Percentiles rank a stretch among this genome's conserved stretches.
Conservation (phyloP, 2,113 vertebrate species). For the Vulpes vulpes region DNA sequence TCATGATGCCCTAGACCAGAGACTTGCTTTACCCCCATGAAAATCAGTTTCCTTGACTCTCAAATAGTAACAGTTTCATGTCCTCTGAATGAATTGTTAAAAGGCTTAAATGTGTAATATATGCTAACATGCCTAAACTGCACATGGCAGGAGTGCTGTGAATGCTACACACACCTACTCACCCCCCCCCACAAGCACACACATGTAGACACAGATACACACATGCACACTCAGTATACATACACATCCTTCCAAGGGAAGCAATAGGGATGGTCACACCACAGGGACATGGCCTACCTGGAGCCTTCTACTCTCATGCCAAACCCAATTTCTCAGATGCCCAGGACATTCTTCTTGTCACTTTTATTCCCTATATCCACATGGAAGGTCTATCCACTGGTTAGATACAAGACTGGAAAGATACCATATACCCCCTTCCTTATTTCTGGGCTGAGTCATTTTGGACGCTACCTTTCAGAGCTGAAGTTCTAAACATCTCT, state of each 20-base stretch:
- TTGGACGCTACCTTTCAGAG: background rate
- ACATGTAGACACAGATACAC: background rate
- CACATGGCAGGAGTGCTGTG: background rate
- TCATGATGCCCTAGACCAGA: background rate
- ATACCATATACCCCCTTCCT: background rate
- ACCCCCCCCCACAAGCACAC: background rate
- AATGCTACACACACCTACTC: background rate
- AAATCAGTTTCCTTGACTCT: background rate
- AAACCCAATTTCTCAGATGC: background rate
- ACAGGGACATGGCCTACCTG: background rate
- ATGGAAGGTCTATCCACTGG: too few relatives aligned
- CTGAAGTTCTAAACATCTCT: background rate
- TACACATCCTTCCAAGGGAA: background rate
- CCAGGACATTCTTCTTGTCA: background rate
- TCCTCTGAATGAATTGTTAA: background rate
- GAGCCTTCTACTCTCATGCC: background rate
- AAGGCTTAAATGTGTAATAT: background rate
- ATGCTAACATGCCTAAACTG: rapidly evolving
- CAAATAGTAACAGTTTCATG: background rate
- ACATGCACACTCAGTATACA: background rate
- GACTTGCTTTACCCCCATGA: background rate
- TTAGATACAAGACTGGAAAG: background rate
- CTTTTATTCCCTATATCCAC: background rate
- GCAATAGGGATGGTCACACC: background rate
- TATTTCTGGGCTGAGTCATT: background rate